Evolutionary conservation across 2,888 invertebrate species (phyloP), one percentile per base, ranked within the genome.

Genomic region (Agrochola lychnidis): DNA sequence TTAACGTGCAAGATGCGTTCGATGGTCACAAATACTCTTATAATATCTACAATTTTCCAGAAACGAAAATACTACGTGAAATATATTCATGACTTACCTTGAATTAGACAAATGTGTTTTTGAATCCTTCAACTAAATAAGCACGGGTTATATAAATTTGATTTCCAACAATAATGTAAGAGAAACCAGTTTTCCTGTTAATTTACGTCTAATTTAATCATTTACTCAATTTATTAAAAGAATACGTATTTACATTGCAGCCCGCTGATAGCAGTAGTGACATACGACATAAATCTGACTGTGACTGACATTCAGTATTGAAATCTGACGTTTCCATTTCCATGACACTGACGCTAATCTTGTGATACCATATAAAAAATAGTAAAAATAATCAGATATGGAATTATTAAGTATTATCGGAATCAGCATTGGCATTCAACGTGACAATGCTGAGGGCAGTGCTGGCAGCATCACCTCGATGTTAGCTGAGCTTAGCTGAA

Each of bases 1-100:
- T 90, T 90, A 89, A 90, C 93, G 93, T 95, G 95, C 94, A 93
- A 90, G 87, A 91, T 89, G 90, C 84, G 71, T 79, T 85, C 64
- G 74, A 87, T 87, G 86, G 75, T 80, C 83, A 84, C 80, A 84
- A 79, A 85, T 76, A 88, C 82, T 76, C 42, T 63, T 69, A n/a
- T 40, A 73, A 51, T 53, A 79, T 76, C 86, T 86, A 83, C 79
- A 83, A 70, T 81, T 81, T 82, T 77, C 68, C 79, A 87, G 71
- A 84, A 81, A 76, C 66, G n/a, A 73, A 76, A 85, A 79, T 77
- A 79, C 83, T 81, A 87, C 78, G 66, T 51, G 16, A 79, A 73
- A 59, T 73, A 42, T 16, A 70, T 56, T 76, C 36, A 45, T 42
- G 69, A 83, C 86, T 86, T 87, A 87, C 86, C 86, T 86, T 83